Conservation (phyloP, 2,888 invertebrate genomes). For the Ommatoiulus sabulosus region DNA sequence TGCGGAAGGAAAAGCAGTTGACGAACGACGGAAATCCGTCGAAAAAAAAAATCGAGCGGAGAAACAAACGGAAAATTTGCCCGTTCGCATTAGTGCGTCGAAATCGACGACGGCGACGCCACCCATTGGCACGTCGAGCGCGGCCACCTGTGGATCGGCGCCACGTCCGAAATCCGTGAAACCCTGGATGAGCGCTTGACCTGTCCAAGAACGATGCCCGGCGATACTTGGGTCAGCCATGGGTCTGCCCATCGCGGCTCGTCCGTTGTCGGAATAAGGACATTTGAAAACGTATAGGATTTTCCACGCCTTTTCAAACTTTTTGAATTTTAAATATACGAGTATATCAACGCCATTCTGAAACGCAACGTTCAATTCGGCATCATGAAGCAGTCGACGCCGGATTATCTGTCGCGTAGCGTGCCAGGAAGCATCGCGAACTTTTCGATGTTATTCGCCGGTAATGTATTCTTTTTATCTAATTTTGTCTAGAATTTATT, state of each 20-base stretch:
- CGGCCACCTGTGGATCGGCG: neutral
- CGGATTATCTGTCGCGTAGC: conserved; percentile 51
- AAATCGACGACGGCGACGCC: neutral
- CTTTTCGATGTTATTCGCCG: conserved; percentile 63
- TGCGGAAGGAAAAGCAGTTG: neutral
- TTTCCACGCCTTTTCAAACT: neutral
- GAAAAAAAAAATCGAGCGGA: neutral
- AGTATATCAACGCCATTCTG: neutral
- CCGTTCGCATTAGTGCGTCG: neutral
- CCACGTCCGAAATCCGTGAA: too few relatives aligned
- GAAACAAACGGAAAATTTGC: conserved; percentile 34
- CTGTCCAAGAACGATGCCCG: neutral
- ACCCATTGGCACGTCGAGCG: neutral
- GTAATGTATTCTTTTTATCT: conserved; percentile 58
- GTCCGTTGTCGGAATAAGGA: neutral
- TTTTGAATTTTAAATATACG: neutral
- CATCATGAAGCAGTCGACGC: conserved; percentile 46
- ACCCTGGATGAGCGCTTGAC: too few relatives aligned
- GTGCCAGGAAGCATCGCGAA: conserved; percentile 60
- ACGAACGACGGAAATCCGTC: conserved; percentile 15
- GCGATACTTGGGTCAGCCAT: neutral
- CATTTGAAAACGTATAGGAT: neutral
- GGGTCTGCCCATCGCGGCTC: neutral
- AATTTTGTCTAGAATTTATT: too few relatives aligned
- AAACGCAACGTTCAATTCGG: neutral